Evolutionary conservation across 2,888 invertebrate genomes (phyloP).

Genomic region (Diabrotica balteata): DNA sequence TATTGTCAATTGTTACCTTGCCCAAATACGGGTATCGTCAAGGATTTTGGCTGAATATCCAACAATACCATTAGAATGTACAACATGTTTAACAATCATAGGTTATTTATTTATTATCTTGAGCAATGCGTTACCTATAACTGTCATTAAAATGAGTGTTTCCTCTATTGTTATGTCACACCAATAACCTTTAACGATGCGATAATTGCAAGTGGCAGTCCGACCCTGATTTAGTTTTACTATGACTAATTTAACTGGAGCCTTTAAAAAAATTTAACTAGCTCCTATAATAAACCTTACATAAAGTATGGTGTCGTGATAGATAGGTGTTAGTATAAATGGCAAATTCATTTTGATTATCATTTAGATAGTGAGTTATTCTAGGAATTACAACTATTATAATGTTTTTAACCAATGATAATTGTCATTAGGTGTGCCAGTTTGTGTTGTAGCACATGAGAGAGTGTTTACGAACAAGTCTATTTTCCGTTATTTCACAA

Average conservation of each 20-base stretch:
- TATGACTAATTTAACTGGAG: slow-evolving; percentile 37
- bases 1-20: no score
- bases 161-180: slow-evolving; percentile 6
- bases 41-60: slow-evolving; percentile 4
- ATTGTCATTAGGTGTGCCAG: slow-evolving; percentile 17
- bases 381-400: slow-evolving; percentile 10
- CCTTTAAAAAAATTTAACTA: slow-evolving; percentile 38
- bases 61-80: slow-evolving; percentile 4
- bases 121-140: neutral
- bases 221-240: slow-evolving; percentile 15
- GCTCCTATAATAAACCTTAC: slow-evolving; percentile 23
- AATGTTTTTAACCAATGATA: slow-evolving; percentile 20
- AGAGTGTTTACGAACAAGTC: no score
- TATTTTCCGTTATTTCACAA: no score
- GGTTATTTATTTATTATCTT: slow-evolving; percentile 1
- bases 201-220: slow-evolving; percentile 4
- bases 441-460: slow-evolving; percentile 3
- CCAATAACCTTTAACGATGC: slow-evolving; percentile 1
- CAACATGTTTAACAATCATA: neutral
- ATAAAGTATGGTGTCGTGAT: slow-evolving; percentile 31
- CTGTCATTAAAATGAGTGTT: slow-evolving; percentile 6
- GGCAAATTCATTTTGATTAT: slow-evolving; percentile 28
- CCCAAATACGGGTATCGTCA: neutral
- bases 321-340: slow-evolving; percentile 32
- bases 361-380: slow-evolving; percentile 23